Base-by-base conservation (phyloP, 2,113 vertebrate species). In the Gulo gulo region DNA sequence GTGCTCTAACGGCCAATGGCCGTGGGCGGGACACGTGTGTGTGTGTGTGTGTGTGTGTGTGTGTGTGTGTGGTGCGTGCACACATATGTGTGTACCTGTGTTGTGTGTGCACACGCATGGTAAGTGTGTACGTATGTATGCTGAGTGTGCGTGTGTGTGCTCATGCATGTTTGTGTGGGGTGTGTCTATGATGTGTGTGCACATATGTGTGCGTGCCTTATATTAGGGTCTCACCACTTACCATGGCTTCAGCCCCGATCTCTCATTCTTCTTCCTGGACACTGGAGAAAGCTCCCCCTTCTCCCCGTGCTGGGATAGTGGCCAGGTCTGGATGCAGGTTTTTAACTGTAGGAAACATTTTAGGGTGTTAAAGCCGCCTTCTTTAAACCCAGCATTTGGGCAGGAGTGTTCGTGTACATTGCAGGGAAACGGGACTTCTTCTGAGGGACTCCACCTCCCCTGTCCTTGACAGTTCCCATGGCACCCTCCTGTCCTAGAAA, bases 141-240 rank as follows among this genome's bases (percentile, higher is more conserved):
- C 39, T 42, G 18, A 18, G 20, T 47, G 59, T 76, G 88, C 65
- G 76, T 36, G 15, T 3, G 4, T 24, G 9, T 4, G n/a, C 7
- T 4, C 52, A 39, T 39, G n/a, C 67, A 42, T 23, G 23, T 45
- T 24, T 71, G 29, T 59, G 78, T 21, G 31, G 31, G 31, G 45
- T 74, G 42, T 12, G 6, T 50, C 9, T 39, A 0, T 24, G 10
- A 34, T 24, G 50, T 52, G 24, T 31, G 34, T 42, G 55, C 50
- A 0, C 2, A 1, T 6, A 47, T 6, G 10, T 52, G 7, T 52
- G 24, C 9, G 6, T 50, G 39, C 14, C 7, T 7, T 52, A 14
- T 69, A 14, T 18, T 29, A 65, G 52, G 12, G 36, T 65, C 42
- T 80, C 80, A 4, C 36, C 26, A n/a, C 78, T 88, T 39, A 73